phyloP scores from a whole-genome alignment of 2,888 invertebrate species.

The Caenorhabditis sp. region DNA sequence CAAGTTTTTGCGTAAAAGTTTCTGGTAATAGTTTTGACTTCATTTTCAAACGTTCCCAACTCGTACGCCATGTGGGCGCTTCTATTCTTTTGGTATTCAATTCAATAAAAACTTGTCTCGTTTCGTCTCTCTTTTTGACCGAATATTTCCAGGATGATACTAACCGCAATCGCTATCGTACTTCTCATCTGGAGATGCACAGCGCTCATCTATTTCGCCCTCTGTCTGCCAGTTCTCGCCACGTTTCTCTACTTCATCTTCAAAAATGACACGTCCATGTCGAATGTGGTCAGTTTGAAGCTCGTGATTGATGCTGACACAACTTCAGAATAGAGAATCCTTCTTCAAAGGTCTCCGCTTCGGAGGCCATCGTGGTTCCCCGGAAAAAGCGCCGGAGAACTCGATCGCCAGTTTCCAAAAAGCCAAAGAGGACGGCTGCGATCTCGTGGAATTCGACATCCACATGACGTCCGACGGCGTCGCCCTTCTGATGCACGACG shows the following conservation, averaged over 20 bases:
- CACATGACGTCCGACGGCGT: constrained; percentile 60
- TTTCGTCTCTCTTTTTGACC: too few relatives aligned
- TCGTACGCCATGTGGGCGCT: constrained; percentile 44
- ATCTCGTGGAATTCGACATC: constrained; percentile 66
- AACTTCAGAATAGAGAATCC: constrained; percentile 24
- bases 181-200: constrained; percentile 46
- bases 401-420: constrained; percentile 49
- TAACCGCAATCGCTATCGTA: constrained; percentile 15
- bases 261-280: constrained; percentile 28
- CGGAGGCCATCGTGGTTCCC: constrained; percentile 68
- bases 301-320: too few relatives aligned
- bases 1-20: not conserved
- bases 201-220: constrained; percentile 36
- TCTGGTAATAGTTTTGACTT: constrained; percentile 1
- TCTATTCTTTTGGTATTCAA: constrained; percentile 29
- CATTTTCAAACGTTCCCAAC: not conserved
- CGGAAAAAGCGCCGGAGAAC: constrained; percentile 60
- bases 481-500: constrained; percentile 63
- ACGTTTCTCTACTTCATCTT: constrained; percentile 41
- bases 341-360: constrained; percentile 59
- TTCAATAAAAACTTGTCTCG: not conserved
- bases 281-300: constrained; percentile 10
- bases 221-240: constrained; percentile 33
- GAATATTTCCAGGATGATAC: constrained; percentile 24
- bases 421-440: constrained; percentile 57